These are phyloP conservation scores for Phalloptychus januarius DNA, from an alignment of 2,797 vertebrate genomes.

Conservation along the genomic window DNA sequence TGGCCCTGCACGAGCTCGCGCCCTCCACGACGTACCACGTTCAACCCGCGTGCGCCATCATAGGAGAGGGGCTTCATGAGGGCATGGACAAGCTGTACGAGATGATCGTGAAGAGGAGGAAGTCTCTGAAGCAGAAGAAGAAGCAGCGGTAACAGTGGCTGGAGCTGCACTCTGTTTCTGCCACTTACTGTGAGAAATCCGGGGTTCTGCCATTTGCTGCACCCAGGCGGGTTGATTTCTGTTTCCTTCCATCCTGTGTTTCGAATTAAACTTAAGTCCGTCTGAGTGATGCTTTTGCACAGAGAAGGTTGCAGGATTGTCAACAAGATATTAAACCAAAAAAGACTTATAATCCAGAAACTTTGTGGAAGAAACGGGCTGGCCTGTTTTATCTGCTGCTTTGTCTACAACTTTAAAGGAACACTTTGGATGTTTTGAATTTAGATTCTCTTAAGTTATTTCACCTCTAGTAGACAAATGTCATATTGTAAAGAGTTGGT, in stretches of 20 bases:
- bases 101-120: slow-evolving; percentile 95
- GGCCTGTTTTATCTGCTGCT: slow-evolving; percentile 71
- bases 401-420: slow-evolving; percentile 29
- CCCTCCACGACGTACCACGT: slow-evolving; percentile 93
- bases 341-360: background rate
- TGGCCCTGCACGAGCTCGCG: slow-evolving; percentile 92
- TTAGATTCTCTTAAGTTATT: background rate
- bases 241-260: slow-evolving; percentile 25
- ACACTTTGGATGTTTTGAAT: background rate
- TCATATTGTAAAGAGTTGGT: background rate
- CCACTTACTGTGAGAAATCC: slow-evolving; percentile 14
- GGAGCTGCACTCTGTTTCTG: background rate
- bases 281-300: slow-evolving; percentile 41
- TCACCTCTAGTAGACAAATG: background rate
- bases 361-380: slow-evolving; percentile 53
- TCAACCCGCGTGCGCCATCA: slow-evolving; percentile 96
- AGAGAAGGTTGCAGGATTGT: slow-evolving; percentile 25
- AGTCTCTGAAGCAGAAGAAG: slow-evolving; percentile 94
- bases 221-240: slow-evolving; percentile 53
- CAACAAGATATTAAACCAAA: slow-evolving; percentile 5
- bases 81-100: slow-evolving; percentile 98
- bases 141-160: slow-evolving; percentile 77
- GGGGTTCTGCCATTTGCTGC: slow-evolving; percentile 31
- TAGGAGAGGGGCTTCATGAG: slow-evolving; percentile 95
- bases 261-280: slow-evolving; percentile 54